A percentile compares a stretch with the other conserved stretches of the same genome.
These are phyloP conservation scores for Neogobius melanostomus DNA, from an alignment of 2,113 vertebrate species.

Conservation along the genomic window DNA sequence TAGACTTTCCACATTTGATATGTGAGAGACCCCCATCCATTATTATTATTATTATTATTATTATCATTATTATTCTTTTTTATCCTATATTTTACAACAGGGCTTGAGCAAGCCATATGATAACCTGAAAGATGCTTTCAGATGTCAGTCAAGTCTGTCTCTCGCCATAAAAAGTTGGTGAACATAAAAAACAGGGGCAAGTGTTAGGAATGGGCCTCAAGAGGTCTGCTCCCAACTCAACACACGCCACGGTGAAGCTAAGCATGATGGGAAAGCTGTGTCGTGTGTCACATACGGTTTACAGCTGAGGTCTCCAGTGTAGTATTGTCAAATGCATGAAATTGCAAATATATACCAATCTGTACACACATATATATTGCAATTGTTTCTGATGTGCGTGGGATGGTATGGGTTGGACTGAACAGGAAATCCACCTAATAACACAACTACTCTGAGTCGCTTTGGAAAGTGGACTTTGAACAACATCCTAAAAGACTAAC, in stretches of 20 bases:
- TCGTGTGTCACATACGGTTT: slow-evolving; percentile 49
- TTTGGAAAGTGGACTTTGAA: slow-evolving; percentile 22
- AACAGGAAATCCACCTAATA: slow-evolving; percentile 48
- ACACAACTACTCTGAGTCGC: slow-evolving; percentile 46
- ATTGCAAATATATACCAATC: slow-evolving; percentile 57
- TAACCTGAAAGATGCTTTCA: slow-evolving; percentile 97
- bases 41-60: slow-evolving; percentile 65
- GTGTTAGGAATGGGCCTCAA: slow-evolving; percentile 75
- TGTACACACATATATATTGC: slow-evolving; percentile 54
- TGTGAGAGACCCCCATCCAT: slow-evolving; percentile 98
- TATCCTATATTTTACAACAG: slow-evolving; percentile 90
- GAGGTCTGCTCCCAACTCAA: slow-evolving; percentile 50
- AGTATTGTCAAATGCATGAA: slow-evolving; percentile 45
- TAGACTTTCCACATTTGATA: slow-evolving; percentile 99
- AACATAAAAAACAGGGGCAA: slow-evolving; percentile 78
- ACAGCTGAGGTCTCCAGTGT: slow-evolving; percentile 68
- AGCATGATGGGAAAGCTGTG: slow-evolving; percentile 28
- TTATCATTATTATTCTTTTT: slow-evolving; percentile 53
- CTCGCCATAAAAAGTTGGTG: slow-evolving; percentile 77
- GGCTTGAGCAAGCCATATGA: slow-evolving; percentile 97
- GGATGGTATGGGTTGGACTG: slow-evolving; percentile 60
- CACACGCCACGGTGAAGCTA: slow-evolving; percentile 50
- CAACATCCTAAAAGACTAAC: slow-evolving; percentile 10
- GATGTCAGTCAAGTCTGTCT: slow-evolving; percentile 78
- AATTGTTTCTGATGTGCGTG: slow-evolving; percentile 43